Evolutionary conservation across 1,140 invertebrate genomes (phyloP).

Genomic region (Pachyrhynchus sulphureomaculatus): DNA sequence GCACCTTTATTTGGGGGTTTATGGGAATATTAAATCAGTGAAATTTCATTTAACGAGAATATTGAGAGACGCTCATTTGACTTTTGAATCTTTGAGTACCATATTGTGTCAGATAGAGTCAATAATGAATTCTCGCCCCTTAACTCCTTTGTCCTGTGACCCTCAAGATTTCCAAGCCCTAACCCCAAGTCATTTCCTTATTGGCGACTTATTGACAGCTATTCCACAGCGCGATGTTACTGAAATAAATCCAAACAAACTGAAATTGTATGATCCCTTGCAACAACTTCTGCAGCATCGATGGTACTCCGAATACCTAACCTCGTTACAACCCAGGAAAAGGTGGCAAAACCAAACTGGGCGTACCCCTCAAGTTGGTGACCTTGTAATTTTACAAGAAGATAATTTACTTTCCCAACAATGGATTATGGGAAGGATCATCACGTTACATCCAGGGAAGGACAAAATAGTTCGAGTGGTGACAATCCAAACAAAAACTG

Average conservation of each 20-base stretch:
- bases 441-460: constrained; percentile 22
- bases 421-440: constrained; percentile 34
- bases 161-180: background rate
- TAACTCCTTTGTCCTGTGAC: background rate
- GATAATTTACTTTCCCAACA: constrained; percentile 30
- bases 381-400: constrained; percentile 34
- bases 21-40: constrained; percentile 46
- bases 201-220: background rate
- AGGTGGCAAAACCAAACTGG: background rate
- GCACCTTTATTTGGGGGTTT: constrained; percentile 44
- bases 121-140: constrained; percentile 45
- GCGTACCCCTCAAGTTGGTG: background rate
- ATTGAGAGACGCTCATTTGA: constrained; percentile 19
- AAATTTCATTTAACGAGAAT: constrained; percentile 36
- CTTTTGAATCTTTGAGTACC: constrained; percentile 38
- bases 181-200: background rate
- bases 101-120: constrained; percentile 46
- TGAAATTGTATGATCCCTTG: background rate
- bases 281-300: no score
- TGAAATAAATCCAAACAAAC: background rate
- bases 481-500: constrained; percentile 2
- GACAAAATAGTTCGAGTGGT: constrained; percentile 23
- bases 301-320: no score
- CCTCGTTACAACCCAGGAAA: no score
- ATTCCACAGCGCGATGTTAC: background rate